phyloP scores from a whole-genome alignment of 2,888 invertebrate species.

The Pristionchus mayeri region DNA sequence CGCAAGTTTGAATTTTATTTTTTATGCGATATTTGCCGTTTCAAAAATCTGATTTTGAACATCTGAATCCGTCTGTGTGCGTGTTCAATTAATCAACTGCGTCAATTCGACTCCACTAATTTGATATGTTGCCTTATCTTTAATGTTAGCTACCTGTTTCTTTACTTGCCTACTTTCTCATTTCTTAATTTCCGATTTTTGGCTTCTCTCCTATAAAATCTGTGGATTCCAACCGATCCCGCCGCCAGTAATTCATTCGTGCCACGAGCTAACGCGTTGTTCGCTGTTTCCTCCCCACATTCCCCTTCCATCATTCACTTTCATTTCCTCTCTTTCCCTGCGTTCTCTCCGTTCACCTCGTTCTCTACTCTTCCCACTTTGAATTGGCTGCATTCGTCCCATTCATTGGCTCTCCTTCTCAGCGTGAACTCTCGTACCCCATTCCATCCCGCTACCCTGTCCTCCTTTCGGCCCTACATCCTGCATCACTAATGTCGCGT shows the following conservation, averaged over 20 bases:
- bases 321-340: background rate
- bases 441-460: conserved; percentile 10
- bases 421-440: conserved; percentile 28
- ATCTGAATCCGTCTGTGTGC: background rate
- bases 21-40: too few species aligned
- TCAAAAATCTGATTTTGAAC: background rate
- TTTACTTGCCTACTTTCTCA: too few species aligned
- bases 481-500: background rate
- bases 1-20: background rate
- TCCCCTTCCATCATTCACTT: conserved; percentile 39
- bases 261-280: conserved; percentile 24
- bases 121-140: too few species aligned
- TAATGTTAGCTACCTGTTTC: too few species aligned
- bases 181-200: too few species aligned
- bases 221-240: conserved; percentile 9
- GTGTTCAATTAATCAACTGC: too few species aligned
- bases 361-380: background rate
- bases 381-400: conserved; percentile 46
- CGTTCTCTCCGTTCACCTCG: background rate
- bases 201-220: too few species aligned
- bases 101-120: too few species aligned
- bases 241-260: conserved; percentile 7
- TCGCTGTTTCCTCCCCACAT: conserved; percentile 10
- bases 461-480: conserved; percentile 30
- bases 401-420: conserved; percentile 27